Base-by-base conservation (phyloP, 1,140 invertebrate genomes). In the Drepana arcuata region DNA sequence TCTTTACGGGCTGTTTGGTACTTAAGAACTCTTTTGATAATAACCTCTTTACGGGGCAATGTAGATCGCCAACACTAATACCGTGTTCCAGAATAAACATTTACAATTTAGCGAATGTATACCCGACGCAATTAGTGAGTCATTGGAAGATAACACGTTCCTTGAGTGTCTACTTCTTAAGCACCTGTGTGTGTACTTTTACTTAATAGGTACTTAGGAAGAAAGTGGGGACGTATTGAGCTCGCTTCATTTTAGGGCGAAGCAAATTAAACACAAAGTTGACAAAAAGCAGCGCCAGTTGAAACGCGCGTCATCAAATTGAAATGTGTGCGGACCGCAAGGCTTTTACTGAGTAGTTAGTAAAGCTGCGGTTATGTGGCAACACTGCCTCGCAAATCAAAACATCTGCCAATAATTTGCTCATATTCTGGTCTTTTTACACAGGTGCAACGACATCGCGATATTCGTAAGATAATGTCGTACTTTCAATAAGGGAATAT, bases 261-360 rank as follows among this genome's bases (percentile, higher is more conserved):
- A 64, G 29, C 48, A 54, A 69, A 75, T 73, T 68, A 73, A 58
- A 58, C 50, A 60, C 60, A 61, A 50, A 69, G 68, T 65, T 67
- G 62, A 77, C 68, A 77, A 77, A 71, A 70, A 69, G 48, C 47
- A 24, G 43, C 34, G 28, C 31, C 35, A 45, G 34, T 45, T 16
- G 16, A 33, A 53, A 50, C 43, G 48, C 38, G 54, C 28, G 43
- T 41, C 39, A 42, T 31, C 47, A 69, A 77, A 79, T 74, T 67
- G 60, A 65, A 74, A 61, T 65, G 56, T 73, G 58, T 70, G 70
- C 62, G 67, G 56, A 71, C 71, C 73, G 69, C 62, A 75, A 73
- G 65, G 57, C 58, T 59, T 73, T 67, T 62, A 55, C 45, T 60
- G 38, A 55, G 63, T 45, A 61, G 52, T 66, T 67, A 70, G 65